Conservation (phyloP, 2,797 vertebrate species). For the Ciconia nigra region DNA sequence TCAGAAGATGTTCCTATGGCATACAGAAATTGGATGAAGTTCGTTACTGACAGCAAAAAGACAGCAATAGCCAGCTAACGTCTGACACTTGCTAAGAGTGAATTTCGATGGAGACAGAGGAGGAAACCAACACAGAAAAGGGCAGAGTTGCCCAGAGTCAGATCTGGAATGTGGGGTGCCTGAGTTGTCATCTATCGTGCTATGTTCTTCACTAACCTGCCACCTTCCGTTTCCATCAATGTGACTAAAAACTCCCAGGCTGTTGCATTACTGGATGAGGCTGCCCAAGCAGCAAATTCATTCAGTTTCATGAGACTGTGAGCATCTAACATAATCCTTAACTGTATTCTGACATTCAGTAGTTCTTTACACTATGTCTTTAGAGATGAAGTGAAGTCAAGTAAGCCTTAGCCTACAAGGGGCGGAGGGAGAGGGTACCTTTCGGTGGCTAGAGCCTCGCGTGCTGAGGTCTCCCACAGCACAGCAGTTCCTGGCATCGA, state of each 20-base stretch:
- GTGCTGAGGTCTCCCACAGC: background rate
- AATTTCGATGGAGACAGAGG: background rate
- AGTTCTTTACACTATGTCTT: background rate
- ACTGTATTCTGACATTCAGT: background rate
- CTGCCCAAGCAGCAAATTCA: background rate
- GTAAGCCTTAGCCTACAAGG: background rate
- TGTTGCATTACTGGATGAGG: background rate
- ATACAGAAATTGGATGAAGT: background rate
- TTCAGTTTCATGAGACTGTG: background rate
- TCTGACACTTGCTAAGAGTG: background rate
- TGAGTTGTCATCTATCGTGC: background rate
- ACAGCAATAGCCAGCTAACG: background rate
- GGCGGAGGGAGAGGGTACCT: background rate
- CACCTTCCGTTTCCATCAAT: background rate
- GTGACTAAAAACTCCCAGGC: background rate
- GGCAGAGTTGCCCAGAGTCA: background rate
- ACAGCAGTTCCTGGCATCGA: background rate
- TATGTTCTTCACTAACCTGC: background rate
- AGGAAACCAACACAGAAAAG: background rate
- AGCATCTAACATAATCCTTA: background rate
- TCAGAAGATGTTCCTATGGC: background rate
- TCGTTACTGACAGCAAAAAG: background rate
- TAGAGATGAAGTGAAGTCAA: background rate
- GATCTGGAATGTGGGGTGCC: background rate
- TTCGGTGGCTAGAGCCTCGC: rapidly evolving